Evolutionary conservation across 2,888 invertebrate species (phyloP), one percentile per base, ranked within the genome.

Genomic region (Diaphora mendica): DNA sequence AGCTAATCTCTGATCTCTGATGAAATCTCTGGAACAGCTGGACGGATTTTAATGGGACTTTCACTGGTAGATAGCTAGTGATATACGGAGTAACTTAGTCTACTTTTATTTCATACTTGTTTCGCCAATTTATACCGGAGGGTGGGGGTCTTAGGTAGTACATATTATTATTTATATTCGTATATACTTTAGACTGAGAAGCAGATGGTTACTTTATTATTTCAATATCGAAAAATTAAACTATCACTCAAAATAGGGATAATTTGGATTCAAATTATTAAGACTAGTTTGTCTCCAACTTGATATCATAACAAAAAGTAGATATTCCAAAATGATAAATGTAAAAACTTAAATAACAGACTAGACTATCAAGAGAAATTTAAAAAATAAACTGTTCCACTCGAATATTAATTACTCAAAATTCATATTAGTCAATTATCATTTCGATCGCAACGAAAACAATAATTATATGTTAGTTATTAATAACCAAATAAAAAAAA

Each of bases 401-500:
- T 75, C 73, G 59, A 74, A 80, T 70, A 77, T 82, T 82, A 82
- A 80, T 80, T 77, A 83, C 55, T 77, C 71, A 68, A 67, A 82
- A 79, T 72, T 79, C 62, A 74, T 78, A 84, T 84, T 75, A 78
- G 77, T 80, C 82, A 82, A 80, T 83, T 84, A 85, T 77, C 74
- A 73, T 74, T 73, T 77, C 75, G 80, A 84, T 83, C 75, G 78
- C 78, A 82, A 82, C 66, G 76, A 84, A 84, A 84, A 82, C 84
- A 82, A 82, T 70, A 82, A 84, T 83, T 80, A 86, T 82, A 73
- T 75, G 70, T 55, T 67, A 65, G 76, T 84, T 85, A 86, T 83
- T 83, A 86, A 83, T 83, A 82, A 80, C 77, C 74, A 82, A 87
- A 83, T 87, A 86, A 89, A 88, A 86, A 48, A 89, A 87, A 86